These are phyloP conservation scores for Dendroctonus ponderosae DNA, from an alignment of 1,140 invertebrate species.

Conservation along the genomic window DNA sequence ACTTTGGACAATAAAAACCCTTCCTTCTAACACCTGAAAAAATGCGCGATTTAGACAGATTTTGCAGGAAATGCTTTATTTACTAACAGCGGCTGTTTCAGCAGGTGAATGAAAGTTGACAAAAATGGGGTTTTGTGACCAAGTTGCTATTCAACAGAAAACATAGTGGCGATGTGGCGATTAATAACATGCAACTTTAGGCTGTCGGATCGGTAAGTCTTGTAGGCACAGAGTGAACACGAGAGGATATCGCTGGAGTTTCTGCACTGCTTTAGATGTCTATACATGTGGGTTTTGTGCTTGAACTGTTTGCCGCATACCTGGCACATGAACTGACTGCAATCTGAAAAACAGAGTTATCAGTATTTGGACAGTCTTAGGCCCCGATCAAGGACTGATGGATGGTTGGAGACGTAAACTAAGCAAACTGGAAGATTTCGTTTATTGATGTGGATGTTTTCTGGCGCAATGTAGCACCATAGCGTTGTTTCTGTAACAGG, in stretches of 20 bases:
- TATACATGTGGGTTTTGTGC: background rate
- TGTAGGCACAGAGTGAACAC: too few relatives aligned
- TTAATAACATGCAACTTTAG: too few relatives aligned
- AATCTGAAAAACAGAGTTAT: slow-evolving; percentile 6
- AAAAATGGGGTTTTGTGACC: too few relatives aligned
- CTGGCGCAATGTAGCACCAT: slow-evolving; percentile 19
- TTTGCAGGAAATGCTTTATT: too few relatives aligned
- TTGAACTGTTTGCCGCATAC: background rate
- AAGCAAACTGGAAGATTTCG: background rate
- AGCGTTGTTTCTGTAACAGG: slow-evolving; percentile 34
- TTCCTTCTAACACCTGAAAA: background rate
- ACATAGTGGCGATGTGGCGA: too few relatives aligned
- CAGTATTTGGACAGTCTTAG: slow-evolving; percentile 15
- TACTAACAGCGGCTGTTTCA: too few relatives aligned
- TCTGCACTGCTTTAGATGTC: slow-evolving; percentile 2
- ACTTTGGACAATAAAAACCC: slow-evolving; percentile 14
- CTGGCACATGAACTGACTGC: background rate
- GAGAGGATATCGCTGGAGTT: background rate
- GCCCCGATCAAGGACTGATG: background rate
- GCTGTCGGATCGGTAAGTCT: too few relatives aligned
- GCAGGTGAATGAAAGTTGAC: too few relatives aligned
- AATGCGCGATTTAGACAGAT: too few relatives aligned
- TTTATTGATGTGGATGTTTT: slow-evolving; percentile 11
- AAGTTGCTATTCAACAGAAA: too few relatives aligned
- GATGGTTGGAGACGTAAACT: background rate